These are phyloP conservation scores for Urocitellus parryii DNA, from an alignment of 2,113 vertebrate species.

Conservation along the genomic window DNA sequence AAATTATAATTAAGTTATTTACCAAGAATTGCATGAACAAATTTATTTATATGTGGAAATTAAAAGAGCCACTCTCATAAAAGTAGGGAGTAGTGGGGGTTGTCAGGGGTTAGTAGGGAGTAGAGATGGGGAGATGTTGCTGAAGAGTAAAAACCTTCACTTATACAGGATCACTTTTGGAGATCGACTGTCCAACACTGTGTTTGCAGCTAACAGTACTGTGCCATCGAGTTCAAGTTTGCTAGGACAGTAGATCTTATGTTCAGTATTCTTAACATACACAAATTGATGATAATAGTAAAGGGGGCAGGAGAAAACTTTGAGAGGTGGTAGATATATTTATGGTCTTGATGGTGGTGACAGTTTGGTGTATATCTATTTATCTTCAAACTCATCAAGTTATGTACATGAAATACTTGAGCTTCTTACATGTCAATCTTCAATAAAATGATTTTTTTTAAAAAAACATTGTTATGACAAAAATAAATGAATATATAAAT, in stretches of 20 bases:
- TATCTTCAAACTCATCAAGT: not conserved
- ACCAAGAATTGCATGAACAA: not conserved
- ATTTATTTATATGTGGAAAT: not conserved
- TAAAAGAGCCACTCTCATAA: not conserved
- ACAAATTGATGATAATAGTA: not conserved
- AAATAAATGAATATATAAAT: not conserved
- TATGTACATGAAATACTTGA: not conserved
- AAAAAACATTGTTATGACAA: not conserved
- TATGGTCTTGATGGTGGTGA: not conserved
- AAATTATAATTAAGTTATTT: not conserved
- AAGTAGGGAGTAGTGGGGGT: not conserved
- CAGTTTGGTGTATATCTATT: not conserved
- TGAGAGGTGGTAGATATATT: not conserved
- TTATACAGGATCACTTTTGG: not conserved
- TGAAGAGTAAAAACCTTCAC: not conserved
- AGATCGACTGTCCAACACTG: not conserved
- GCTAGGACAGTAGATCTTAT: not conserved
- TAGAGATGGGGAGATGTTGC: not conserved
- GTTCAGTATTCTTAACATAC: not conserved
- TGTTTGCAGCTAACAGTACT: not conserved
- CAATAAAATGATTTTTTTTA: not conserved
- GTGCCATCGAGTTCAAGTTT: not conserved
- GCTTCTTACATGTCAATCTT: not conserved
- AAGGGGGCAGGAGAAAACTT: not conserved
- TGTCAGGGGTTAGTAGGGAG: not conserved